Percentiles rank a stretch among this genome's conserved stretches.
These are phyloP conservation scores for Bolinopsis microptera DNA, from an alignment of 37 sponge, comb jelly and placozoan genomes.

Conservation along the genomic window DNA sequence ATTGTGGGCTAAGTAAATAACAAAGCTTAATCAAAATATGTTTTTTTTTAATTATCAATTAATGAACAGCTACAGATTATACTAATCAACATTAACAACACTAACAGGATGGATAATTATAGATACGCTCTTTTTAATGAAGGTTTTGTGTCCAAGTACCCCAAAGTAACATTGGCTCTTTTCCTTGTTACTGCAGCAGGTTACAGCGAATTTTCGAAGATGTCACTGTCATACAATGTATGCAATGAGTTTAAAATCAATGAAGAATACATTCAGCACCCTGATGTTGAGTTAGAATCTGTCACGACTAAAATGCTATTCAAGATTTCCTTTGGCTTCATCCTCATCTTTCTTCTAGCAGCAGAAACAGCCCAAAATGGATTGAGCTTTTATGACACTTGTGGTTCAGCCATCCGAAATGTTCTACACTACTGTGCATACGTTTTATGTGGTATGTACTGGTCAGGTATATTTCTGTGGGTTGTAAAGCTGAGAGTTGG, in stretches of 20 bases:
- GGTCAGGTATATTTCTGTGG: slow-evolving; percentile 40
- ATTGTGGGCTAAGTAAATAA: too few species aligned
- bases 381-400: background rate
- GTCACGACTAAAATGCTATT: background rate
- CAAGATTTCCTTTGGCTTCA: background rate
- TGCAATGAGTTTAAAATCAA: background rate
- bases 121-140: background rate
- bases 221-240: background rate
- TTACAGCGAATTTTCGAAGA: background rate
- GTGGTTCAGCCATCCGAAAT: background rate
- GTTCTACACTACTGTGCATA: background rate
- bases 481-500: slow-evolving; percentile 38
- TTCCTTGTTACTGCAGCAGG: background rate
- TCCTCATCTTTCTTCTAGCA: background rate
- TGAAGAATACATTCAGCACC: background rate
- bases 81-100: too few species aligned
- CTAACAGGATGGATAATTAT: background rate
- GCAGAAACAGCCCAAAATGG: background rate
- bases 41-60: too few species aligned
- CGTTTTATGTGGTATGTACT: background rate
- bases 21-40: too few species aligned
- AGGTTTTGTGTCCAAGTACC: background rate
- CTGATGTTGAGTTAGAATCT: background rate
- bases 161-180: background rate
- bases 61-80: too few species aligned